phyloP scores from a whole-genome alignment of 2,888 invertebrate genomes.

The Seira sanloemensis region DNA sequence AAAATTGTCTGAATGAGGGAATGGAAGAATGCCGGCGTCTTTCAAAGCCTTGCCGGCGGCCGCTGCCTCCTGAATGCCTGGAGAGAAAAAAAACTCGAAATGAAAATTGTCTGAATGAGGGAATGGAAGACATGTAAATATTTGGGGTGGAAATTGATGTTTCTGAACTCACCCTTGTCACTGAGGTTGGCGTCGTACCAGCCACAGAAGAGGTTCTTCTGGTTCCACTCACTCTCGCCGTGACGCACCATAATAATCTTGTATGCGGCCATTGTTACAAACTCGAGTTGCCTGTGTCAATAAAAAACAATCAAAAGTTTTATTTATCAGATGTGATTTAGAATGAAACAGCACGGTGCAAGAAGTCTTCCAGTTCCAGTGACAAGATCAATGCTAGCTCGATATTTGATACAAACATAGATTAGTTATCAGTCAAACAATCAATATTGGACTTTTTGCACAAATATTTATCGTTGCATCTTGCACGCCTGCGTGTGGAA shows the following conservation, averaged over 20 bases:
- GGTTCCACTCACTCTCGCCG: conserved; percentile 86
- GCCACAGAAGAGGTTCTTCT: conserved; percentile 84
- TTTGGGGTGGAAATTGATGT: neutral
- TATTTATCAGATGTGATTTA: too few species aligned
- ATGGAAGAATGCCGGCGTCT: conserved; percentile 79
- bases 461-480: too few species aligned
- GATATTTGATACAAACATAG: too few species aligned
- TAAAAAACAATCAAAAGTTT: too few species aligned
- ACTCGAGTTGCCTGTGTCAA: neutral
- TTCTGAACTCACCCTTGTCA: conserved; percentile 79
- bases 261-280: conserved; percentile 66
- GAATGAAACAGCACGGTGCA: too few species aligned
- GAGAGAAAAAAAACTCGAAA: conserved; percentile 42
- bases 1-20: conserved; percentile 77
- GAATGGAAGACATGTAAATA: neutral
- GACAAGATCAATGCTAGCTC: too few species aligned
- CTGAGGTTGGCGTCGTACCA: conserved; percentile 85
- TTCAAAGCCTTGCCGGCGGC: conserved; percentile 85
- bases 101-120: conserved; percentile 11
- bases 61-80: conserved; percentile 83
- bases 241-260: conserved; percentile 85
- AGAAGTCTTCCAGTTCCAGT: too few species aligned
- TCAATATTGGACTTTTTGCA: too few species aligned
- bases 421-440: too few species aligned
- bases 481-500: too few species aligned